A percentile compares a stretch with the other conserved stretches of the same genome.
Conservation (phyloP, 1,140 invertebrate species). For the Planococcus citri region DNA sequence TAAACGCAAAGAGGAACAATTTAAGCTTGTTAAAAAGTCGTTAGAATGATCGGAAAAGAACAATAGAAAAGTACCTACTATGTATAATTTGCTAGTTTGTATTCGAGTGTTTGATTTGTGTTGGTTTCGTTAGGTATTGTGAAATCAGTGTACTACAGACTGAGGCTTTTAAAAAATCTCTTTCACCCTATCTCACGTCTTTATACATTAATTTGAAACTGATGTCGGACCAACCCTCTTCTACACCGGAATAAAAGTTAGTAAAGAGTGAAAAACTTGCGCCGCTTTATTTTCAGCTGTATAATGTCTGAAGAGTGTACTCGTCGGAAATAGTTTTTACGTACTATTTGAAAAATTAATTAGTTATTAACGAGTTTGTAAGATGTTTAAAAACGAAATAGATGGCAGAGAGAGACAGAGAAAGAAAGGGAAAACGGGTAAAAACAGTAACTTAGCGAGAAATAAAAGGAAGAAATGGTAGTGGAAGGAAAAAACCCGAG, state of each 20-base stretch:
- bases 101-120: neutral
- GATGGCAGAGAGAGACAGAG: too few relatives aligned
- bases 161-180: neutral
- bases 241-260: neutral
- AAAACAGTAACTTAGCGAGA: neutral
- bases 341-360: conserved; percentile 1
- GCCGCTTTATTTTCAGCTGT: neutral
- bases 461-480: neutral
- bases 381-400: neutral
- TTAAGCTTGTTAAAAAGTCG: neutral
- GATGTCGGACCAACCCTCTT: neutral
- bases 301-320: neutral
- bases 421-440: neutral
- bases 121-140: too few relatives aligned
- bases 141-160: neutral
- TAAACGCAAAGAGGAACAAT: neutral
- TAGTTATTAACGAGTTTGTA: neutral
- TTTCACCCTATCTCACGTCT: neutral
- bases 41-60: neutral
- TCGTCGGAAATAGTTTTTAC: neutral
- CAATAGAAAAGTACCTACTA: neutral
- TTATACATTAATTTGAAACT: neutral
- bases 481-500: neutral
- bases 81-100: neutral
- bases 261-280: neutral